Percentiles rank a stretch among this genome's conserved stretches.
phyloP scores from a whole-genome alignment of 1,140 invertebrate genomes.

The Cotesia typhae region DNA sequence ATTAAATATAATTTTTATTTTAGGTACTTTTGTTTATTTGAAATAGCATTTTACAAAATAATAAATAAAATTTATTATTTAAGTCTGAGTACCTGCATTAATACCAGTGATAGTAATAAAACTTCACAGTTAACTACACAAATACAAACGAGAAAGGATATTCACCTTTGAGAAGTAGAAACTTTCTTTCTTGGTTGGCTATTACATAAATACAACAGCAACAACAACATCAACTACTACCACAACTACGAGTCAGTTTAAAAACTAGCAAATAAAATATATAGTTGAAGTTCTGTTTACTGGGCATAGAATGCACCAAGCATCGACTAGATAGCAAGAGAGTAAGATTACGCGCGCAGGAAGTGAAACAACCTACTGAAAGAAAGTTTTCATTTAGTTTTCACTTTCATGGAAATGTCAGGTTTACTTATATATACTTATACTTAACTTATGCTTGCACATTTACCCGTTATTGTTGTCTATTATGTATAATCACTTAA shows the following conservation, averaged over 20 bases:
- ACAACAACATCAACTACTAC: background rate
- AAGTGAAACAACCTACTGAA: constrained; percentile 65
- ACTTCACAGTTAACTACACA: constrained; percentile 17
- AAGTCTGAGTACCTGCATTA: background rate
- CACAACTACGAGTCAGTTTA: too few species aligned
- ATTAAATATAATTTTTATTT: too few species aligned
- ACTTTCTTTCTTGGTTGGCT: constrained; percentile 47
- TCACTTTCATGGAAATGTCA: constrained; percentile 65
- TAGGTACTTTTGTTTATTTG: background rate
- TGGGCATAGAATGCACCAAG: constrained; percentile 36
- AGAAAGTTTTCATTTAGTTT: constrained; percentile 66
- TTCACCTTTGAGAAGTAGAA: constrained; percentile 52
- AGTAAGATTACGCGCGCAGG: constrained; percentile 62
- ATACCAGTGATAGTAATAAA: constrained; percentile 14
- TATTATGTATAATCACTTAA: constrained; percentile 25
- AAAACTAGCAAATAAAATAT: constrained; percentile 15
- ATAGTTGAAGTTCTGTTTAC: constrained; percentile 20
- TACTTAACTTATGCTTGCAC: too few species aligned
- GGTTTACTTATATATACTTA: constrained; percentile 9
- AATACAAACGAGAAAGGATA: constrained; percentile 48
- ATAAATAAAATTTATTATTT: background rate
- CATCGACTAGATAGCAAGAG: constrained; percentile 39
- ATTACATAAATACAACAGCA: constrained; percentile 41
- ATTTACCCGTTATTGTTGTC: constrained; percentile 1
- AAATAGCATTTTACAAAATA: background rate